Evolutionary conservation across 1,140 invertebrate genomes (phyloP), one percentile per base, ranked within the genome.

Genomic region (Drosophila busckii): DNA sequence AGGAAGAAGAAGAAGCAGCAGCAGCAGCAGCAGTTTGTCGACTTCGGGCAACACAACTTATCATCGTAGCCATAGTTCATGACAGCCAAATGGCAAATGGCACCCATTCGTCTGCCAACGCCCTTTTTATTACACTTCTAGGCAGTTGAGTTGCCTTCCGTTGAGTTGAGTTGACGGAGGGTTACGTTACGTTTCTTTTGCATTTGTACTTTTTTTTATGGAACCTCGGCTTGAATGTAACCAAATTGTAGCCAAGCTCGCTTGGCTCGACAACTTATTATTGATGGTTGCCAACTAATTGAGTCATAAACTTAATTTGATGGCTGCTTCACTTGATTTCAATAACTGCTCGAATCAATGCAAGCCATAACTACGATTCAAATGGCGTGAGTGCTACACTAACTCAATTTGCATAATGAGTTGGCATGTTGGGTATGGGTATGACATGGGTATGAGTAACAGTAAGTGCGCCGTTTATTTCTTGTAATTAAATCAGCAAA

Each of bases 291-390:
- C 46, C 23, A 59, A 48, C 65, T 82, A 82, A 82, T 82, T 82
- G 70, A 82, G 76, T 70, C 75, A 82, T 82, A 70, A 82, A 82
- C 25, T 31, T 55, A 50, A 67, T 73, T 82, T 82, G 41, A 70
- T 76, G 37, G 37, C 52, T 56, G 42, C n/a, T n/a, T n/a, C n/a
- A 61, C 40, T 70, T 53, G 64, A 32, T 20, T 37, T 35, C 38
- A 61, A 54, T 20, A 58, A 64, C n/a, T 26, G 10, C 17, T 54
- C 23, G 52, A 70, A 80, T 80, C 73, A 80, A 64, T 59, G 73
- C 61, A 12, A 50, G 59, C 32, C 31, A 66, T n/a, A n/a, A n/a
- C n/a, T n/a, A 65, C 40, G 26, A 28, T 34, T 31, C 9, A 29
- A 42, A 37, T 34, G 25, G 17, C 5, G 13, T 16, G 9, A 22